phyloP scores from a whole-genome alignment of 2,113 vertebrate genomes.

The Lycocorax pyrrhopterus region DNA sequence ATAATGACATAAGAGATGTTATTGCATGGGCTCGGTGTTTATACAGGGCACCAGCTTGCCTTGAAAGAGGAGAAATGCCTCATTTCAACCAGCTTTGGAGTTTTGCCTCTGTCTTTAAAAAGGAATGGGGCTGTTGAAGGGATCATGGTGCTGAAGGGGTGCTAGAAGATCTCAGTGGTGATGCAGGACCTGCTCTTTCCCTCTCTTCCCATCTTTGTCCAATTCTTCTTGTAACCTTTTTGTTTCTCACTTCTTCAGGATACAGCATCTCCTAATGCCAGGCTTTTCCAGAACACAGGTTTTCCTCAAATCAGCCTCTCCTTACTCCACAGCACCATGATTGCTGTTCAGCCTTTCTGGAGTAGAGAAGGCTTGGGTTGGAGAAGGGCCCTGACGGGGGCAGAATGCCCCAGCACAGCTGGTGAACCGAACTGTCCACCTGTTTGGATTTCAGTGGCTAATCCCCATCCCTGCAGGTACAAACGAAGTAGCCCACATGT shows the following conservation, averaged over 20 bases:
- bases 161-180: not conserved
- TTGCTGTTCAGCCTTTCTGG: not conserved
- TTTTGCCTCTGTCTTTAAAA: not conserved
- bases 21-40: not conserved
- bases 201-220: not conserved
- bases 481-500: not conserved
- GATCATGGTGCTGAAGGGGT: not conserved
- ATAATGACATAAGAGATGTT: not conserved
- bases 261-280: not conserved
- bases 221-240: not conserved
- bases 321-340: not conserved
- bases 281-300: not conserved
- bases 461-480: not conserved
- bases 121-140: not conserved
- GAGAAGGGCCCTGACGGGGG: not conserved
- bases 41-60: not conserved
- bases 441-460: not conserved
- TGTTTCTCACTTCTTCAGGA: not conserved
- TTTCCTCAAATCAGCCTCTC: not conserved
- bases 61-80: not conserved
- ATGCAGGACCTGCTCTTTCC: not conserved
- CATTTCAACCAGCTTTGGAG: not conserved
- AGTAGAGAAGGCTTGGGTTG: not conserved
- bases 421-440: not conserved
- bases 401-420: not conserved